Conservation (phyloP, 2,888 invertebrate species). For the Torymus auratus region DNA sequence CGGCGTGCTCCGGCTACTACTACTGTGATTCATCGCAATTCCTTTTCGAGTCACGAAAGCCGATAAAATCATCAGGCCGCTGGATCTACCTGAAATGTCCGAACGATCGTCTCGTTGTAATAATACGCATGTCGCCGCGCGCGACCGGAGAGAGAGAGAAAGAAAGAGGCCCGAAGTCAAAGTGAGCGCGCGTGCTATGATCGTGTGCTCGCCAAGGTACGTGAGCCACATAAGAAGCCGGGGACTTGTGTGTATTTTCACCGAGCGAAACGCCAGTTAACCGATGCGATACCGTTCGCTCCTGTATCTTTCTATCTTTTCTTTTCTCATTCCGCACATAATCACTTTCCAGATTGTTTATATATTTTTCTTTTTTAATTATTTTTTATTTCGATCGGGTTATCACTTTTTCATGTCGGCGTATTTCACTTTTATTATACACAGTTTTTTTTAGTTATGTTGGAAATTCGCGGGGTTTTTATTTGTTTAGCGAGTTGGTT, state of each 20-base stretch:
- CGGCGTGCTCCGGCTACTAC: constrained; percentile 24
- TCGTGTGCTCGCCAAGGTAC: constrained; percentile 29
- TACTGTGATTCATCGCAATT: constrained; percentile 49
- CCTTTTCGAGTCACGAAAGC: constrained; percentile 56
- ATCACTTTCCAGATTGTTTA: constrained; percentile 26
- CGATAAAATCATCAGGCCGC: constrained; percentile 57
- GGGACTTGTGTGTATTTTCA: constrained; percentile 18
- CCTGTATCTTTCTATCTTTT: constrained; percentile 7
- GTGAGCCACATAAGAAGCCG: constrained; percentile 55
- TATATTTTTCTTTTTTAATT: constrained; percentile 21
- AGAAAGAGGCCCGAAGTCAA: constrained; percentile 27
- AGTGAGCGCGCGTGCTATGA: constrained; percentile 37
- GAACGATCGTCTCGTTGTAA: constrained; percentile 47
- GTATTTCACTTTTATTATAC: constrained; percentile 20
- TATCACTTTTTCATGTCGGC: not conserved
- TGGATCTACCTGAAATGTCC: constrained; percentile 50
- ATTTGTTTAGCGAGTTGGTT: too few relatives aligned
- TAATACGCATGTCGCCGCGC: constrained; percentile 52
- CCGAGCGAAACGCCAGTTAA: constrained; percentile 9
- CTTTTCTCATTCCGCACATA: not conserved
- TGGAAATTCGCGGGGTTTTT: not conserved
- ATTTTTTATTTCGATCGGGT: too few relatives aligned
- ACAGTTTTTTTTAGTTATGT: constrained; percentile 12
- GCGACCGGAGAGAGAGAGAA: constrained; percentile 5
- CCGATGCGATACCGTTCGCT: constrained; percentile 17